phyloP scores from a whole-genome alignment of 1,140 invertebrate genomes.

The Orius insidiosus region DNA sequence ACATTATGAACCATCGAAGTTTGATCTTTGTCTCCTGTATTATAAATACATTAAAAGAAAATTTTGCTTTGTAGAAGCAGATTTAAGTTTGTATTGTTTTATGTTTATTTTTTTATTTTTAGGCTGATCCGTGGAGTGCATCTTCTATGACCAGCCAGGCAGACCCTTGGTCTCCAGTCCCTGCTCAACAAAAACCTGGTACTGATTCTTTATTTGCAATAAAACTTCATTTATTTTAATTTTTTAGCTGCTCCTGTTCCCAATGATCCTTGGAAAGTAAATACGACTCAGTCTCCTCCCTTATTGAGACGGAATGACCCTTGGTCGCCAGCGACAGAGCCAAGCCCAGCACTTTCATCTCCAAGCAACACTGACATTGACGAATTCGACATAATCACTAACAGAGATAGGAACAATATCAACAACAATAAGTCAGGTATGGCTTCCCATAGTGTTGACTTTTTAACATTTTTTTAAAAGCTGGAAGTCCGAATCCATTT shows the following conservation, averaged over 20 bases:
- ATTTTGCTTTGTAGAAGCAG: no score
- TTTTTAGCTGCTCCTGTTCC: slow-evolving; percentile 8
- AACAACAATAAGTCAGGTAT: slow-evolving; percentile 28
- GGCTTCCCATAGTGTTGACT: not conserved
- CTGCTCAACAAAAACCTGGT: not conserved
- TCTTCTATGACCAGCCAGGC: slow-evolving; percentile 17
- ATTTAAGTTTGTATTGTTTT: no score
- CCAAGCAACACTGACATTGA: slow-evolving; percentile 11
- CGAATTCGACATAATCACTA: slow-evolving; percentile 67
- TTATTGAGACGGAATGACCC: slow-evolving; percentile 27
- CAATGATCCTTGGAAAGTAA: slow-evolving; percentile 38
- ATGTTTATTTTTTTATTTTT: slow-evolving; percentile 1
- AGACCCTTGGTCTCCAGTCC: slow-evolving; percentile 9
- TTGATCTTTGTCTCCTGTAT: no score
- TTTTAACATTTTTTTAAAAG: slow-evolving; percentile 21
- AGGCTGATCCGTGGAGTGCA: slow-evolving; percentile 38
- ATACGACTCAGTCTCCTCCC: slow-evolving; percentile 21
- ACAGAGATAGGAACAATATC: slow-evolving; percentile 34
- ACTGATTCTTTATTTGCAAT: no score
- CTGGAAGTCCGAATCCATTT: slow-evolving; percentile 43
- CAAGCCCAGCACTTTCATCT: slow-evolving; percentile 21
- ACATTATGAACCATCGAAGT: no score
- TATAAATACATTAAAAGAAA: no score
- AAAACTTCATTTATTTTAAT: not conserved
- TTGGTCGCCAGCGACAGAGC: slow-evolving; percentile 27